Base-by-base conservation (phyloP, 2,888 invertebrate genomes). In the Malthinus seriepunctatus region DNA sequence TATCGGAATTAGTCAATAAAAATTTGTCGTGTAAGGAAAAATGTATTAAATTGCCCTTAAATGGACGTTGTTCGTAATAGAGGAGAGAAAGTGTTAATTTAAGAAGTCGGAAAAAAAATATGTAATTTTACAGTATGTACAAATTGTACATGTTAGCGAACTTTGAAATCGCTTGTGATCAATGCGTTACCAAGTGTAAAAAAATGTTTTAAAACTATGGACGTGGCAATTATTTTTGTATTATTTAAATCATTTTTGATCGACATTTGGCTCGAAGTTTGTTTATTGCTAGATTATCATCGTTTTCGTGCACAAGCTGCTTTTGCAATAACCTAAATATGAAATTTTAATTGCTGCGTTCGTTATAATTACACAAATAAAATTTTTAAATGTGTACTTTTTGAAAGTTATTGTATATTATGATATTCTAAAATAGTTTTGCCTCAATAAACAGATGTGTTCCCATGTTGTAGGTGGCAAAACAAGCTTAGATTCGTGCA, bases 381-480 rank as follows among this genome's bases (percentile, higher is more conserved):
- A 23, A 23, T 23, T 23, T 23, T 23, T 23, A 23, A 23, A 23
- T 23, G 23, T 23, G 23, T 23, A 23, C 23, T 23, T 23, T 23
- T 23, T 23, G 23, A 23, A 23, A 23, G 5, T 23, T 23, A 23
- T 23, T 23, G 23, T 23, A 23, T 23, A 23, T 23, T 23, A 23
- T 51, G 35, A 51, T 51, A 51, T 57, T 57, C 39, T 51, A 46
- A 47, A 34, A 57, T 37, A 48, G 45, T 52, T 23, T 57, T 51
- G 51, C 57, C 46, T 51, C 35, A 57, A 39, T 37, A 51, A 52
- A 49, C 23, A 23, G 48, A 48, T 51, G 52, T 57, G 57, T 57
- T 57, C 57, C 39, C 23, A 3, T 3, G 5, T 23, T 23, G 23
- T 23, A 23, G 23, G 23, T 23, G 23, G 23, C 23, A 23, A 23